Evolutionary conservation across 2,888 invertebrate species (phyloP).

Genomic region (Neoitamus cyanurus): DNA sequence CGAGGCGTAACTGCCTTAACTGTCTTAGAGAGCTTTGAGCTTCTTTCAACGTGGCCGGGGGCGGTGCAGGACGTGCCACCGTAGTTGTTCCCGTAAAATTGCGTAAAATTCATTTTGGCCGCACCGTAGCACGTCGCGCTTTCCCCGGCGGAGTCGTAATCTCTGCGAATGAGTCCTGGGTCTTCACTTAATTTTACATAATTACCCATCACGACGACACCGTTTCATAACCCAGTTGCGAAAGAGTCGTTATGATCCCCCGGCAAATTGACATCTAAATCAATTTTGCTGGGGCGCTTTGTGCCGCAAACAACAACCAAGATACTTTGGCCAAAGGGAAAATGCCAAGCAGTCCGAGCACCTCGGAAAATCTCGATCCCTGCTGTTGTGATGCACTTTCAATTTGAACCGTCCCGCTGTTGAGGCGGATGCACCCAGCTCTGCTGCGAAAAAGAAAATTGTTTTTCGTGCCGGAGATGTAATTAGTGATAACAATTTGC

Average conservation of each 20-base stretch:
- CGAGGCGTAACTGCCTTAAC: not conserved
- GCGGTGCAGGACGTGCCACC: not conserved
- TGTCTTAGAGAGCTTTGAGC: not conserved
- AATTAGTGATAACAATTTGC: not conserved
- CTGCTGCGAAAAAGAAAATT: not conserved
- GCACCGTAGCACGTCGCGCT: not conserved
- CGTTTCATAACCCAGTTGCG: slow-evolving; percentile 29
- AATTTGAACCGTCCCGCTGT: not conserved
- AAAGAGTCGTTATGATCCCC: not conserved
- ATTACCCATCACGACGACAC: slow-evolving; percentile 6
- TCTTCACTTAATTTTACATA: slow-evolving; percentile 8
- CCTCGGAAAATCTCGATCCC: not conserved
- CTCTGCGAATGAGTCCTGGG: not conserved
- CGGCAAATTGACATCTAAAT: slow-evolving; percentile 16
- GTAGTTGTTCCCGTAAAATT: not conserved
- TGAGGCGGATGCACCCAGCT: not conserved
- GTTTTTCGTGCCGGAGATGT: not conserved
- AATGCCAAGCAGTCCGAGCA: not conserved
- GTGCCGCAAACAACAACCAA: not conserved
- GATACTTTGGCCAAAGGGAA: not conserved
- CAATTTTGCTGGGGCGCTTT: not conserved
- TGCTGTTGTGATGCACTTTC: not conserved
- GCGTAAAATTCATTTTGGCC: not conserved
- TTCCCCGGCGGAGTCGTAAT: not conserved
- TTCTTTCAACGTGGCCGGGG: not conserved